Conservation (phyloP, 35 echinoderm and acorn worm genomes). For the Apostichopus japonicus region DNA sequence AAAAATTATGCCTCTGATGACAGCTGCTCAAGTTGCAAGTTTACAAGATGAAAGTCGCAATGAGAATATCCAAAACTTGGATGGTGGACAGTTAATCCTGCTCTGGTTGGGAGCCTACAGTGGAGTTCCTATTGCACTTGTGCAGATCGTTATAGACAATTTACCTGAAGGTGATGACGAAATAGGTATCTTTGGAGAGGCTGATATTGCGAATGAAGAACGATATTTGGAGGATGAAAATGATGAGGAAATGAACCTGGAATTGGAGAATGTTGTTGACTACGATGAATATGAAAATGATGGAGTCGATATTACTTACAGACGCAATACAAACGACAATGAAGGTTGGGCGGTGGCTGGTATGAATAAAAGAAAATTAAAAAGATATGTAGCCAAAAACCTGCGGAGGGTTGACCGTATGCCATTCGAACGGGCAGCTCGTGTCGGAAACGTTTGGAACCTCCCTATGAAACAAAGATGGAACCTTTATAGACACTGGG, state of each 20-base stretch:
- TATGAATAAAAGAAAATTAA: neutral
- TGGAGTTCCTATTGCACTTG: slow-evolving; percentile 2
- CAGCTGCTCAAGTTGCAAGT: neutral
- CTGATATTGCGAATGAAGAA: slow-evolving; percentile 25
- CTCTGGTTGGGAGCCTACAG: slow-evolving; percentile 24
- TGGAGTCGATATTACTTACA: neutral
- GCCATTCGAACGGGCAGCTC: slow-evolving; percentile 27
- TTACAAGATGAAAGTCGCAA: neutral
- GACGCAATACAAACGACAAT: neutral
- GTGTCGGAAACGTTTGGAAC: slow-evolving; percentile 56
- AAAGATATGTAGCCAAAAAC: neutral
- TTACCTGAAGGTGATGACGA: neutral
- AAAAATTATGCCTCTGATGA: neutral
- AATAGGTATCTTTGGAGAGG: slow-evolving; percentile 41
- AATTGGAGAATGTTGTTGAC: neutral
- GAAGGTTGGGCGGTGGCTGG: neutral
- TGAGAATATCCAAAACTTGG: neutral
- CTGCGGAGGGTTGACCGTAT: slow-evolving; percentile 15
- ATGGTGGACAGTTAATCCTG: neutral
- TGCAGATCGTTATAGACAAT: neutral
- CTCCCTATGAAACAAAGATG: slow-evolving; percentile 66
- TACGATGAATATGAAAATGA: slow-evolving; percentile 15
- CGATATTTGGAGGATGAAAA: slow-evolving; percentile 21
- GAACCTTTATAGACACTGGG: slow-evolving; percentile 77
- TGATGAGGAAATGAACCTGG: neutral